Base-by-base conservation (phyloP, 2,797 vertebrate species). In the Alca torda region DNA sequence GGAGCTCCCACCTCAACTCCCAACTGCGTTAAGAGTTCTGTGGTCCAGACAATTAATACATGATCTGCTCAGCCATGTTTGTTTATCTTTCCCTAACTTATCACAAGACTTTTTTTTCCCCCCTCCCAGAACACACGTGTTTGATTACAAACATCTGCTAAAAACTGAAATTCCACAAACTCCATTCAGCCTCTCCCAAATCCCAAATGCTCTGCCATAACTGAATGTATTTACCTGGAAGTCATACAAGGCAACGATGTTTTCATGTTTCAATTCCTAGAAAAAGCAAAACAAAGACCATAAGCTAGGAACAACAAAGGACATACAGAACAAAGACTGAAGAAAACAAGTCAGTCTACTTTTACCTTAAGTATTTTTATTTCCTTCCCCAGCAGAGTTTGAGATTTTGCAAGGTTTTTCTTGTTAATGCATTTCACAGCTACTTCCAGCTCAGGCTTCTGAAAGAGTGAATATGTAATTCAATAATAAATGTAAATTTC, bases 351-450 rank as follows among this genome's bases (percentile, higher is more conserved):
- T 33, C 31, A 48, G 26, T 35, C 57, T 83, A 15, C 68, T 41
- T 95, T 97, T 98, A 99, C 99, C 99, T 99, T 99, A 63, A 99
- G 97, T 94, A 99, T 99, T 97, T 99, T 99, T 64, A 99, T 99
- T 96, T 99, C 99, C 97, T 99, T 99, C 59, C 99, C 99, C 78
- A 99, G 97, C 53, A 99, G 98, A n/a, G 98, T 98, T 94, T 99
- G 99, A 15, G 99, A 99, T 95, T 99, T 99, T 92, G 99, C 99
- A 91, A 99, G 90, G 93, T 99, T 99, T 95, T 99, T 99, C 98
- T 99, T 99, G 97, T 99, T 99, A 89, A 99, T 99, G 90, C 99
- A 99, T 96, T 99, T 99, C 83, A 99, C 99, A 11, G 99, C 99
- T 89, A 99, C 99, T 97, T 99, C 99, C 97, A 98, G 97, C 87